phyloP scores from a whole-genome alignment of 2,797 vertebrate species.

The Passerculus sandwichensis region DNA sequence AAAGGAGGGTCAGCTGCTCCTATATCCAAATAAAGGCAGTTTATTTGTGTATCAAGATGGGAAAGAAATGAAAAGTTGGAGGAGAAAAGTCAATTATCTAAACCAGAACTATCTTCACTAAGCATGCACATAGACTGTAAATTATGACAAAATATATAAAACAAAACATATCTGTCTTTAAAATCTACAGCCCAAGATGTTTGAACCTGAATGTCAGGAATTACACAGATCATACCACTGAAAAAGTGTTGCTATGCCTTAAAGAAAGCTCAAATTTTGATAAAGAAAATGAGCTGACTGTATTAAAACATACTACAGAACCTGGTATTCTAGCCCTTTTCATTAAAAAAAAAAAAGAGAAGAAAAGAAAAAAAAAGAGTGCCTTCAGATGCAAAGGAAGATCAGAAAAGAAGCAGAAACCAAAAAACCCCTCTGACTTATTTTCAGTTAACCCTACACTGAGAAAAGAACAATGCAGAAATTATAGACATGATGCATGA shows the following conservation, averaged over 20 bases:
- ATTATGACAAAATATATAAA: neutral
- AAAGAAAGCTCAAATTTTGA: neutral
- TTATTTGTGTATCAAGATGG: neutral
- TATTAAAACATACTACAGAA: neutral
- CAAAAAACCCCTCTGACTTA: neutral
- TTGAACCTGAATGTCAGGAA: neutral
- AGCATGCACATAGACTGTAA: neutral
- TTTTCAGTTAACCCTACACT: neutral
- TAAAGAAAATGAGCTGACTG: neutral
- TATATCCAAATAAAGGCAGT: neutral
- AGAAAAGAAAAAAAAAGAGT: neutral
- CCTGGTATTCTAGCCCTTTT: neutral
- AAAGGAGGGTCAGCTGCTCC: neutral
- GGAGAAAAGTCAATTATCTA: neutral
- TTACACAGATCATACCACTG: neutral
- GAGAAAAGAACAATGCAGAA: neutral
- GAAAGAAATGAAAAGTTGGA: neutral
- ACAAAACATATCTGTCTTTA: neutral
- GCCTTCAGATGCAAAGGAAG: neutral
- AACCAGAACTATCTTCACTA: neutral
- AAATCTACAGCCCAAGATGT: neutral
- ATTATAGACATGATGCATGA: neutral
- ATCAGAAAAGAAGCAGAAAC: neutral
- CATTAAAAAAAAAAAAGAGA: too few species aligned
- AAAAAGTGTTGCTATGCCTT: neutral